A percentile compares a stretch with the other conserved stretches of the same genome.
Conservation (phyloP, 2,113 vertebrate genomes). For the Prolemur simus region DNA sequence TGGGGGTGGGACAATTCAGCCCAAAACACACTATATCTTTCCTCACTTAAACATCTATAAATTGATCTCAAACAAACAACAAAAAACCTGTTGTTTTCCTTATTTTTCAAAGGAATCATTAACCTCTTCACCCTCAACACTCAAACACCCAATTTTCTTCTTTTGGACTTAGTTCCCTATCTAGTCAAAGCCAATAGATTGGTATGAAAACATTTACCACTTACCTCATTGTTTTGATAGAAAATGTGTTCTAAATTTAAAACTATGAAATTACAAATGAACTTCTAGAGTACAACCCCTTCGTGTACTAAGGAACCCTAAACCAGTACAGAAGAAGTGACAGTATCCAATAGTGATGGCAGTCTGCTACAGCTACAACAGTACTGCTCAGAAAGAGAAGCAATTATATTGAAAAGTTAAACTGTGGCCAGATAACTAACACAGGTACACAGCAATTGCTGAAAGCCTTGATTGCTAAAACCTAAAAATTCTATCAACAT, state of each 20-base stretch:
- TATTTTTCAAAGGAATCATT: neutral
- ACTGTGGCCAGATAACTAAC: neutral
- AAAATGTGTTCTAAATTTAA: slow-evolving; percentile 33
- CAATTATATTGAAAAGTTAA: neutral
- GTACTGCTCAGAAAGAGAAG: neutral
- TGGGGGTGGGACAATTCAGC: neutral
- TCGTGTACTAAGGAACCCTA: neutral
- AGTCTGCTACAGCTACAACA: neutral
- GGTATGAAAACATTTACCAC: neutral
- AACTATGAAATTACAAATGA: neutral
- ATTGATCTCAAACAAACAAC: neutral
- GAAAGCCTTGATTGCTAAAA: neutral
- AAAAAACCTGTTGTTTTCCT: neutral
- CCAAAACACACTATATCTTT: neutral
- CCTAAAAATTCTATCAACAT: neutral
- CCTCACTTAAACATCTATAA: neutral
- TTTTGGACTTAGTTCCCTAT: neutral
- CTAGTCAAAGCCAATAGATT: neutral
- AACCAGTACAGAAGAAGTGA: neutral
- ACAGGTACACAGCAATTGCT: neutral
- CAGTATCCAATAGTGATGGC: neutral
- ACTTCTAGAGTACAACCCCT: neutral
- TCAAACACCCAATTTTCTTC: neutral
- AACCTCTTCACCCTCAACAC: neutral
- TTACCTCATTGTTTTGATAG: neutral